These are phyloP conservation scores for Hycleus cichorii DNA, from an alignment of 1,140 invertebrate species.

Conservation along the genomic window DNA sequence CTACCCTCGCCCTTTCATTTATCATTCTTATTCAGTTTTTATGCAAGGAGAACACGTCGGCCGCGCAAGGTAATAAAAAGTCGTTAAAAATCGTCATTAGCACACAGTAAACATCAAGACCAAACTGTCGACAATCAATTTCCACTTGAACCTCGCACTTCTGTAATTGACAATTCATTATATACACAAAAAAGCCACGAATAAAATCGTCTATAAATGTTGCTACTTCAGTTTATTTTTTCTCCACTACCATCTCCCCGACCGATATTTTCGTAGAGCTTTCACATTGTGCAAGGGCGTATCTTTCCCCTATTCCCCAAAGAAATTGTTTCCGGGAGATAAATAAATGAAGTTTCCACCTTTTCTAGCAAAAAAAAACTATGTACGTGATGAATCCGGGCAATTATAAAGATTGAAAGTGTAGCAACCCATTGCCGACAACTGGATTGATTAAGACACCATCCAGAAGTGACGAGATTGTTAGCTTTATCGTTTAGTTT, in stretches of 20 bases:
- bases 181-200: neutral
- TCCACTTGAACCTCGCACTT: neutral
- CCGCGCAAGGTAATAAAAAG: no score
- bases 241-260: no score
- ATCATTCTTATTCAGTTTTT: no score
- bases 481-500: neutral
- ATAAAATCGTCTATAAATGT: neutral
- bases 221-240: neutral
- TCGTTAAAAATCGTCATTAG: no score
- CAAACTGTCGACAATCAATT: constrained; percentile 6
- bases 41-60: no score
- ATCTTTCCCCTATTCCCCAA: neutral
- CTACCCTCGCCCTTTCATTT: no score
- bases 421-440: constrained; percentile 8
- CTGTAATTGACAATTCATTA: constrained; percentile 11
- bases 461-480: constrained; percentile 1
- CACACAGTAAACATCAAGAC: neutral
- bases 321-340: constrained; percentile 8
- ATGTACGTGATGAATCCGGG: constrained; percentile 12
- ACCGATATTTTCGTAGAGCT: neutral
- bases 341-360: constrained; percentile 14
- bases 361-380: constrained; percentile 3
- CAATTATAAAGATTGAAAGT: constrained; percentile 18
- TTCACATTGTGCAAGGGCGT: neutral
- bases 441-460: constrained; percentile 12